Percentiles rank a stretch among this genome's conserved stretches.
These are phyloP conservation scores for Tychaedon coryphoeus DNA, from an alignment of 2,113 vertebrate species.

Conservation along the genomic window DNA sequence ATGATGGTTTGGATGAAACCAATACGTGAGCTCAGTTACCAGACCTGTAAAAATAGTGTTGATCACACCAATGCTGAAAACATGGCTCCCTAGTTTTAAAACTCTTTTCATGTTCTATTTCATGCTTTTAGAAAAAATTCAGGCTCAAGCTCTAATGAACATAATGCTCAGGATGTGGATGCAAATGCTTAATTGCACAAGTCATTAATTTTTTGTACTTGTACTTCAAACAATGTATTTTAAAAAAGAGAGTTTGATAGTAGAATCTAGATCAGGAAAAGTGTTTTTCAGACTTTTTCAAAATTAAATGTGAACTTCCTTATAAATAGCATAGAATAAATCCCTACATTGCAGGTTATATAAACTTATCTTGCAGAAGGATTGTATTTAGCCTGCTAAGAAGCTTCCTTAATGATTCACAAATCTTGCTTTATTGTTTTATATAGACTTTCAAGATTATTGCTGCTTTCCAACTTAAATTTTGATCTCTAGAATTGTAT, in stretches of 20 bases:
- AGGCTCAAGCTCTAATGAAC: neutral
- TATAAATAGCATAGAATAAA: neutral
- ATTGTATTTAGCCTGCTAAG: neutral
- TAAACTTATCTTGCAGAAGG: neutral
- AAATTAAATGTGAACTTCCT: neutral
- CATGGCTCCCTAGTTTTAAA: neutral
- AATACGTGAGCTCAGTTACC: neutral
- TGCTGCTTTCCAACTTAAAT: neutral
- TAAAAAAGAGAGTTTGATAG: neutral
- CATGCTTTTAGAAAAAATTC: neutral
- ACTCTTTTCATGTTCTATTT: neutral
- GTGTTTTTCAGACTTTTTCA: neutral
- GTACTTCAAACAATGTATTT: neutral
- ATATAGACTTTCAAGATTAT: neutral
- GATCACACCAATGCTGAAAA: neutral
- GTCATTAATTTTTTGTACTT: neutral
- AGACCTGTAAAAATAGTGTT: neutral
- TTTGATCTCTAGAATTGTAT: neutral
- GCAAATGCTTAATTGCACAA: neutral
- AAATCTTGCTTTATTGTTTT: neutral
- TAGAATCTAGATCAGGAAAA: neutral
- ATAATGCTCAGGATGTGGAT: neutral
- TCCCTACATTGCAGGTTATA: accelerated
- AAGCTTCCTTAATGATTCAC: neutral
- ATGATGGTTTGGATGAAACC: neutral